phyloP scores from a whole-genome alignment of 2,113 vertebrate genomes.

The Pao palembangensis region DNA sequence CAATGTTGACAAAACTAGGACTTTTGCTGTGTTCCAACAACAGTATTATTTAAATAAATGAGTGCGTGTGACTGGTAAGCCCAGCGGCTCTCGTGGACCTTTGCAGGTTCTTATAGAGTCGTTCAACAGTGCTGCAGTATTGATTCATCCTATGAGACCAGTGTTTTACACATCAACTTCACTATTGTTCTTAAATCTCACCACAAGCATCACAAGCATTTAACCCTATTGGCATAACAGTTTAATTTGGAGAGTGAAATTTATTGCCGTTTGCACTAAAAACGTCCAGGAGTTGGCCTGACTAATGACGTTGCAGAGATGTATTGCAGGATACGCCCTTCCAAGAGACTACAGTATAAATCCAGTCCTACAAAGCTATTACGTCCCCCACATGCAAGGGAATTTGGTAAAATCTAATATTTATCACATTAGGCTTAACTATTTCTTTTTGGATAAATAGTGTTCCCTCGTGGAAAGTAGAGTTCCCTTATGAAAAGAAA shows the following conservation, averaged over 20 bases:
- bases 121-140: conserved; percentile 55
- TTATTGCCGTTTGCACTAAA: conserved; percentile 44
- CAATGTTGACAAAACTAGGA: no score
- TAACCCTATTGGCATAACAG: conserved; percentile 26
- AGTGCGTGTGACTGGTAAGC: no score
- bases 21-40: no score
- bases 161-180: conserved; percentile 37
- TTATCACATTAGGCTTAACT: conserved; percentile 22
- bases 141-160: conserved; percentile 32
- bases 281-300: conserved; percentile 35
- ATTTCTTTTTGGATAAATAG: conserved; percentile 36
- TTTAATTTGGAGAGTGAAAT: conserved; percentile 34
- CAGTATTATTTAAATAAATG: no score
- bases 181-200: conserved; percentile 17
- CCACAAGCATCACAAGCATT: conserved; percentile 24
- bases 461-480: conserved; percentile 33
- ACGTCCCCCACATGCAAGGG: conserved; percentile 27
- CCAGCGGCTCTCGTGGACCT: not conserved
- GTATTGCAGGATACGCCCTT: conserved; percentile 15
- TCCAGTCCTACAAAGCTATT: conserved; percentile 34
- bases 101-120: conserved; percentile 55
- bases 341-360: conserved; percentile 16
- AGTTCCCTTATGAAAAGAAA: conserved; percentile 45
- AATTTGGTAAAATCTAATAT: conserved; percentile 32
- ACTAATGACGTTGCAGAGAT: conserved; percentile 30